Evolutionary conservation across 1,140 invertebrate species (phyloP), one percentile per base, ranked within the genome.

Genomic region (Cyclina sinensis): DNA sequence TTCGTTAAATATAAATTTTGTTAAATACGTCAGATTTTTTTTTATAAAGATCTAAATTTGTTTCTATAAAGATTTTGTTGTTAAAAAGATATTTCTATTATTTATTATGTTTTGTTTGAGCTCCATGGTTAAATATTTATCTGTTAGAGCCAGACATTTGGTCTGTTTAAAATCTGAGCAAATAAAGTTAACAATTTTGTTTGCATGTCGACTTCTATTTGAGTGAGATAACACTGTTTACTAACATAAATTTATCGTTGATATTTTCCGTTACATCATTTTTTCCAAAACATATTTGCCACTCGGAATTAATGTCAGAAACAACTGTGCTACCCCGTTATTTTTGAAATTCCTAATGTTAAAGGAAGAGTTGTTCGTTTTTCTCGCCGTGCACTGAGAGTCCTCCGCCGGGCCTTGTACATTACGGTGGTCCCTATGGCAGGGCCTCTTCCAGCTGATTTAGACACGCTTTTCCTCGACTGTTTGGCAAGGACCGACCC

Each of bases 341-440:
- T 54, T 54, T 54, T n/a, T 43, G n/a, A 73, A 73, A 37, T 37
- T 5, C 39, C 54, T 0, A 30, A 78, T 46, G 27, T 78, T 0
- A 78, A 30, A 35, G 18, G 46, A 54, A 54, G 48, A 16, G 4
- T 78, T 30, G 27, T 54, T 9, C 74, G 21, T 2, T 24, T 78
- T 51, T 78, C 74, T 35, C 74, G 74, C 1, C 74, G 74, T 9
- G 35, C 74, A 12, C 24, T 78, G 24, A 78, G 32, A 78, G 46
- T 78, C 1, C 48, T 78, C 1, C 74, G 74, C 3, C 74, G 27
- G 32, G 74, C 74, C n/a, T 48, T 78, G 5, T 78, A 78, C 35
- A 51, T 78, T 30, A 54, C 74, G n/a, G 43, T n/a, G 4, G 14
- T 78, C 0, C 74, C 74, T 4, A 1, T 70, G 30, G 48, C 32